Evolutionary conservation across 2,797 vertebrate species (phyloP).

Genomic region (Lates japonicus): DNA sequence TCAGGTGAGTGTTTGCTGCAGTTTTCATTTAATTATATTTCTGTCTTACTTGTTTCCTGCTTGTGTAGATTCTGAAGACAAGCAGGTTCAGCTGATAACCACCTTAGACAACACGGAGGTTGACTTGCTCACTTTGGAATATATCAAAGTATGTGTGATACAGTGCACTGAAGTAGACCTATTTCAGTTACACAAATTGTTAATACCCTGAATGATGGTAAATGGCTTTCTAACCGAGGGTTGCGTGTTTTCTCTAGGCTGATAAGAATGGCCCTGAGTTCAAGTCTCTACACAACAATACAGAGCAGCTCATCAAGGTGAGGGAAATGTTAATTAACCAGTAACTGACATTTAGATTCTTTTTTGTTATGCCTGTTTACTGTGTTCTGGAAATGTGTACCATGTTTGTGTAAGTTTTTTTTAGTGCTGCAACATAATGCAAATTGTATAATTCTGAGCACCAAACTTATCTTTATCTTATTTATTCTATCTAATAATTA

Average conservation of each 20-base stretch:
- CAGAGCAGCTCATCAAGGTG: conserved; percentile 95
- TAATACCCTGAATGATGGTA: not conserved
- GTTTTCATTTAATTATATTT: conserved; percentile 4
- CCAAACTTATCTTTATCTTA: not conserved
- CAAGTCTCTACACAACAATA: conserved; percentile 89
- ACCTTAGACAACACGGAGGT: conserved; percentile 94
- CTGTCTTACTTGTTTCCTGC: conserved; percentile 16
- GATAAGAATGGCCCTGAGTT: conserved; percentile 92
- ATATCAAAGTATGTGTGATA: conserved; percentile 87
- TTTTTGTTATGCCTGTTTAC: not conserved
- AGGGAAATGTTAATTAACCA: conserved; percentile 30
- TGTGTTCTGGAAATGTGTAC: not conserved
- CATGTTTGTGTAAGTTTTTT: not conserved
- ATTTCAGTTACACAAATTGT: not conserved
- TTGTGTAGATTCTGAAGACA: conserved; percentile 90
- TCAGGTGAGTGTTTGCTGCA: not conserved
- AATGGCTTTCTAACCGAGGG: not conserved
- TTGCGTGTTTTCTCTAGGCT: conserved; percentile 83
- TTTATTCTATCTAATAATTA: not conserved
- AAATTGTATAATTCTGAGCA: not conserved
- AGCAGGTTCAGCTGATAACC: conserved; percentile 93
- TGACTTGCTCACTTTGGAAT: conserved; percentile 94
- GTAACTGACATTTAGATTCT: not conserved
- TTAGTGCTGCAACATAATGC: not conserved
- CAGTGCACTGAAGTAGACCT: not conserved